Conservation (phyloP, 2,113 vertebrate genomes). For the human region DNA sequence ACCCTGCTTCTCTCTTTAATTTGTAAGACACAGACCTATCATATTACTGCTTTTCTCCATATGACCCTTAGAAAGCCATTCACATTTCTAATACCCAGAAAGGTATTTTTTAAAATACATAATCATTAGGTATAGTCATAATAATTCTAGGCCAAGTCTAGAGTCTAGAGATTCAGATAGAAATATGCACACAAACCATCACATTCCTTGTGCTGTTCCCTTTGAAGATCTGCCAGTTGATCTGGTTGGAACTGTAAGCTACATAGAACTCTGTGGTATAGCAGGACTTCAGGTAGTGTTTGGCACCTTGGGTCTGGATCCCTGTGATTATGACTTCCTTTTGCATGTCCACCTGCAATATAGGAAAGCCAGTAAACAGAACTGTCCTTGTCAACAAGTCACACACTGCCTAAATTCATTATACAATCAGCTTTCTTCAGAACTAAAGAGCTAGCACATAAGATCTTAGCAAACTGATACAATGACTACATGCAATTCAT, state of each 20-base stretch:
- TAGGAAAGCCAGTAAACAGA: not conserved
- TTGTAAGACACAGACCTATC: not conserved
- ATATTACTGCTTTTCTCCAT: not conserved
- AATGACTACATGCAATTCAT: not conserved
- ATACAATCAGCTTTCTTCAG: not conserved
- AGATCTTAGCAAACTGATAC: not conserved
- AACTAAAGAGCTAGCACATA: not conserved
- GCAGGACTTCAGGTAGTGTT: conserved; percentile 84
- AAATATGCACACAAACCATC: conserved; percentile 61
- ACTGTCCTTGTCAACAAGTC: not conserved
- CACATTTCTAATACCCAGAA: not conserved
- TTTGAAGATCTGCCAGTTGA: conserved; percentile 91
- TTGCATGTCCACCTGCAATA: conserved; percentile 91
- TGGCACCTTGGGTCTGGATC: conserved; percentile 95
- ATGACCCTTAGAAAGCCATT: not conserved
- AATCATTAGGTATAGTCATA: not conserved
- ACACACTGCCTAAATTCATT: not conserved
- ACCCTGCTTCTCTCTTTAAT: not conserved
- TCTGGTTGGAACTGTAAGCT: conserved; percentile 91
- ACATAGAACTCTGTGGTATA: conserved; percentile 88
- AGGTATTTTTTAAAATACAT: not conserved
- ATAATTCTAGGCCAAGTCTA: not conserved
- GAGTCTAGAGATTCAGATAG: not conserved
- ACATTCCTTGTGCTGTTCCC: conserved; percentile 84
- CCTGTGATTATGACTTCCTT: conserved; percentile 92